phyloP scores from a whole-genome alignment of 2,113 vertebrate species.

The Myiagra hebetior region DNA sequence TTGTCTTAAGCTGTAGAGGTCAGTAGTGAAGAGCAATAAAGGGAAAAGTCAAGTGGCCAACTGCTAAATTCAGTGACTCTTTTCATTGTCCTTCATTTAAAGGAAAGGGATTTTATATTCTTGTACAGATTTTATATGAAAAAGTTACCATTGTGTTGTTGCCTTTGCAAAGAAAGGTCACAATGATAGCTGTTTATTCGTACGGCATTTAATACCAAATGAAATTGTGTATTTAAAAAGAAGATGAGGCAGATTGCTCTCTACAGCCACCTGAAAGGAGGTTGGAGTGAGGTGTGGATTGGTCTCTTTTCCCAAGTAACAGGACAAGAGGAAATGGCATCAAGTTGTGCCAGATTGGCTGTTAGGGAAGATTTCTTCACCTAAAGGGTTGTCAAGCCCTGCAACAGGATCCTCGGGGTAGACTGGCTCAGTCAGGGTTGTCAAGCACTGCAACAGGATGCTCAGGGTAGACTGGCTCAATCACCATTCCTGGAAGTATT shows the following conservation, averaged over 20 bases:
- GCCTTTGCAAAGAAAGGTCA: not conserved
- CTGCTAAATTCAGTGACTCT: not conserved
- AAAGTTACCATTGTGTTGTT: not conserved
- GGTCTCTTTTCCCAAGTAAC: not conserved
- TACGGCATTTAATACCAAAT: not conserved
- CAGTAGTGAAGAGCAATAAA: not conserved
- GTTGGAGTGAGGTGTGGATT: not conserved
- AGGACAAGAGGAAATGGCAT: not conserved
- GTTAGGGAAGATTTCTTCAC: not conserved
- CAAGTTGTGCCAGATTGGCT: rapidly evolving
- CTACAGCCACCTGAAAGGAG: not conserved
- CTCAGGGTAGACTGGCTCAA: no score
- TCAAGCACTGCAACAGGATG: not conserved
- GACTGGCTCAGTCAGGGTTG: not conserved
- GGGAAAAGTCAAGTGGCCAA: not conserved
- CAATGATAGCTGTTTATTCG: not conserved
- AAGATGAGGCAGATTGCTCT: not conserved
- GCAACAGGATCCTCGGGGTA: no score
- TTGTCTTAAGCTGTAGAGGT: not conserved
- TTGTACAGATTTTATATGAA: not conserved
- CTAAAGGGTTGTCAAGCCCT: rapidly evolving
- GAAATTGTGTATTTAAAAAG: not conserved
- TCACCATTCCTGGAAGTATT: not conserved
- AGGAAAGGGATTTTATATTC: not conserved
- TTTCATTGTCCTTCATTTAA: not conserved